Percentiles rank a stretch among this genome's conserved stretches.
phyloP scores from a whole-genome alignment of 2,888 invertebrate genomes.

The Vandiemenella viatica region DNA sequence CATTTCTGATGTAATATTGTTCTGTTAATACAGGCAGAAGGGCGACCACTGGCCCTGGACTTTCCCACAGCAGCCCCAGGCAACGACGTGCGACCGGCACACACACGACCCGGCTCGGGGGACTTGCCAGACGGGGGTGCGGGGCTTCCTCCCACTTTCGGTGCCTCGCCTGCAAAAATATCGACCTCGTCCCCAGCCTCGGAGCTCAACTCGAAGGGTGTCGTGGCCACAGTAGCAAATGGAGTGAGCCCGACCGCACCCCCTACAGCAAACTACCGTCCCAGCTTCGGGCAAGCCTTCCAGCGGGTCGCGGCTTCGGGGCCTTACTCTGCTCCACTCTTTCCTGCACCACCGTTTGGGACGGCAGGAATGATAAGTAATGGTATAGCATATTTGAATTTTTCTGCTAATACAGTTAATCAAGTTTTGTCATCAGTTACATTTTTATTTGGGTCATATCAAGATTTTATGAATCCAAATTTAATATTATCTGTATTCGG shows the following conservation, averaged over 20 bases:
- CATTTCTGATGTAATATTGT: too few relatives aligned
- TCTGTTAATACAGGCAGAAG: slow-evolving; percentile 5
- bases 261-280: slow-evolving; percentile 51
- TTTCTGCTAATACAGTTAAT: neutral
- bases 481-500: too few relatives aligned
- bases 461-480: neutral
- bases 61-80: slow-evolving; percentile 9
- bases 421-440: neutral
- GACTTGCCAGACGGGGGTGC: slow-evolving; percentile 1
- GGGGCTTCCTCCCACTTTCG: neutral
- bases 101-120: neutral
- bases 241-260: slow-evolving; percentile 32
- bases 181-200: neutral
- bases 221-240: slow-evolving; percentile 1
- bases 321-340: slow-evolving; percentile 10
- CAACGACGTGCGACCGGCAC: slow-evolving; percentile 2
- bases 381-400: slow-evolving; percentile 22
- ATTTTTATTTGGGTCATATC: too few relatives aligned
- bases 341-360: slow-evolving; percentile 19
- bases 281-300: slow-evolving; percentile 56
- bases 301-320: slow-evolving; percentile 38
- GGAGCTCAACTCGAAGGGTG: too few relatives aligned
- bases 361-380: slow-evolving; percentile 26
- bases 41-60: slow-evolving; percentile 11
- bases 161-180: slow-evolving; percentile 3